Evolutionary conservation across 2,888 invertebrate genomes (phyloP).

Genomic region (Netelia melanura): DNA sequence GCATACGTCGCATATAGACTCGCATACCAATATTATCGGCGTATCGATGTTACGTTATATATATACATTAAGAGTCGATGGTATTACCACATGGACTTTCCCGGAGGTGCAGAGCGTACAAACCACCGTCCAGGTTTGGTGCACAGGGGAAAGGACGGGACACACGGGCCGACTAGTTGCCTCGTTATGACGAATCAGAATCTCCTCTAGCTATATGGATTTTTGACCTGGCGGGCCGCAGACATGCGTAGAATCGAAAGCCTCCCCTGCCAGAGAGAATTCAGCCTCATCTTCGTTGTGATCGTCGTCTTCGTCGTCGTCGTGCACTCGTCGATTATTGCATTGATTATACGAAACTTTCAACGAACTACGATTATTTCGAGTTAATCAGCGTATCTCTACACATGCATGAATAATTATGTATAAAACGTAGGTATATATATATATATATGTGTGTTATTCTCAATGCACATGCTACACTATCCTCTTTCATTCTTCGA

Average conservation of each 20-base stretch:
- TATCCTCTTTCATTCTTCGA: conserved; percentile 2
- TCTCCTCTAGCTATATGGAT: conserved; percentile 69
- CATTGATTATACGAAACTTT: conserved; percentile 50
- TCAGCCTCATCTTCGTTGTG: conserved; percentile 42
- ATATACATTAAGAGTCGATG: conserved; percentile 3
- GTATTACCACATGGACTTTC: conserved; percentile 61
- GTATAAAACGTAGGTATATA: neutral
- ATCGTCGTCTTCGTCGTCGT: conserved; percentile 29
- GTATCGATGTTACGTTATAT: neutral
- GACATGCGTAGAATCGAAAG: conserved; percentile 68
- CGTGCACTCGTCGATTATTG: conserved; percentile 46
- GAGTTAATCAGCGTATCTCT: conserved; percentile 18
- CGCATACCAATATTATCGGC: neutral
- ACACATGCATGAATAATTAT: neutral
- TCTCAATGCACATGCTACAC: neutral
- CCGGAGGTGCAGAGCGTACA: conserved; percentile 53
- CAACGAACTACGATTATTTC: conserved; percentile 36
- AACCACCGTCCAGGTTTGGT: conserved; percentile 44
- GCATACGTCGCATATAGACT: neutral
- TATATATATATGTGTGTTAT: neutral
- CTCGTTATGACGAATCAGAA: conserved; percentile 69
- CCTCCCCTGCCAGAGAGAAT: conserved; percentile 57
- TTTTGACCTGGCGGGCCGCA: conserved; percentile 69
- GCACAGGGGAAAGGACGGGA: conserved; percentile 23
- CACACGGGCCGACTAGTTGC: conserved; percentile 65